Conservation (phyloP, 2,888 invertebrate species). For the Stegophylla sp. region DNA sequence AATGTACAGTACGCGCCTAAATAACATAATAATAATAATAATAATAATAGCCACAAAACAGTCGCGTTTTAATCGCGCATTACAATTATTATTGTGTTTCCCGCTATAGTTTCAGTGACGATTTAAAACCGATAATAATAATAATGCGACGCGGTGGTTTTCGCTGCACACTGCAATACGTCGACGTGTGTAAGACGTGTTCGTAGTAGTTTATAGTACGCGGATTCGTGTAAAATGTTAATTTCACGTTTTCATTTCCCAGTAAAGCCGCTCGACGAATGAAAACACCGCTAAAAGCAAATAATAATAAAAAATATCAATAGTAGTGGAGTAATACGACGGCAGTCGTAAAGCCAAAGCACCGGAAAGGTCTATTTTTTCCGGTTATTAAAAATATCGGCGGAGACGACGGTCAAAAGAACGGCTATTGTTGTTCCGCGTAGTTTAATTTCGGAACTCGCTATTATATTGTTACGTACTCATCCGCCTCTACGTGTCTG, state of each 20-base stretch:
- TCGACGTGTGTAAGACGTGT: too few species aligned
- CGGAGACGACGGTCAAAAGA: constrained; percentile 49
- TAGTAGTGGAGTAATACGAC: too few species aligned
- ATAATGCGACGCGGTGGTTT: background rate
- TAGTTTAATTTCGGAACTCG: constrained; percentile 22
- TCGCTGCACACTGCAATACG: too few species aligned
- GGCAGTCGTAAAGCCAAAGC: constrained; percentile 4
- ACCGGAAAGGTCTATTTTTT: constrained; percentile 5
- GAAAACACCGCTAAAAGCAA: constrained; percentile 12
- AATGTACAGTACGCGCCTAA: background rate
- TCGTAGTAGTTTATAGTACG: too few species aligned
- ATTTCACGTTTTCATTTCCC: constrained; percentile 2
- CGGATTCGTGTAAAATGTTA: constrained; percentile 7
- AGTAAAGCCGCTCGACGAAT: background rate
- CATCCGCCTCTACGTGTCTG: background rate
- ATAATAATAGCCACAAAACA: too few species aligned
- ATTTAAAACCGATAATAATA: background rate
- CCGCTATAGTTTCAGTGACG: background rate
- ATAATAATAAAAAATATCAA: too few species aligned
- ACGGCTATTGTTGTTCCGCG: background rate
- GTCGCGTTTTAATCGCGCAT: too few species aligned
- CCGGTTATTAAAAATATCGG: constrained; percentile 32
- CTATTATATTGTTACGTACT: constrained; percentile 11
- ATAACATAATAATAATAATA: too few species aligned
- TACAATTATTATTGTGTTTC: background rate